These are phyloP conservation scores for Eurystomus gularis DNA, from an alignment of 2,113 vertebrate genomes.

Conservation along the genomic window DNA sequence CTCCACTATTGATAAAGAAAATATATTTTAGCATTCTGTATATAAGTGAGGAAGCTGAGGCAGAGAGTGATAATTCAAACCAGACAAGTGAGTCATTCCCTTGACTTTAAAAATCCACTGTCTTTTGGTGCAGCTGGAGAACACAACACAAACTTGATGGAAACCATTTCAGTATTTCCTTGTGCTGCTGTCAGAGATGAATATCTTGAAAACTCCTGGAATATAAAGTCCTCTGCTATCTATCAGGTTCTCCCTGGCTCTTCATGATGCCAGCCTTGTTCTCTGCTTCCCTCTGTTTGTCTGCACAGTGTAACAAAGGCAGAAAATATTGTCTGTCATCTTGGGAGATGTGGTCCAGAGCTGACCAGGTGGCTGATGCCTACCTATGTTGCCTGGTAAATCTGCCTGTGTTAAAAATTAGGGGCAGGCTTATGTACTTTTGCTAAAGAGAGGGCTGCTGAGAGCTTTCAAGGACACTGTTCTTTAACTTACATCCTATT, in stretches of 20 bases:
- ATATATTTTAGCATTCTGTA: background rate
- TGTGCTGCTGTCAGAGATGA: background rate
- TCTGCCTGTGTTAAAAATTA: background rate
- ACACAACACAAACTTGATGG: background rate
- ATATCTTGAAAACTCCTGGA: background rate
- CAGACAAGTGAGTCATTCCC: background rate
- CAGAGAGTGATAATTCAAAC: background rate
- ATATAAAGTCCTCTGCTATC: background rate
- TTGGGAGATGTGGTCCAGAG: background rate
- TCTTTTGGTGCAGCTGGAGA: background rate
- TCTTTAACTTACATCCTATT: background rate
- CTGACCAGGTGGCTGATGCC: background rate
- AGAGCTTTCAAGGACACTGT: background rate
- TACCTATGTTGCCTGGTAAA: background rate
- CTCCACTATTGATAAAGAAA: background rate
- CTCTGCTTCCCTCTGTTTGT: background rate
- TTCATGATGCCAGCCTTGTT: background rate
- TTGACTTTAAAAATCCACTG: background rate
- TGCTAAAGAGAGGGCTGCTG: background rate
- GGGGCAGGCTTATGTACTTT: background rate
- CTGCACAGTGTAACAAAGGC: background rate
- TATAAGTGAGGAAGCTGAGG: background rate
- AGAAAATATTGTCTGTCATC: background rate
- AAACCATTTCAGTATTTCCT: background rate
- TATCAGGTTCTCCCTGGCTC: background rate